Base-by-base conservation (phyloP, 2,113 vertebrate species). In the Pelodiscus sinensis region DNA sequence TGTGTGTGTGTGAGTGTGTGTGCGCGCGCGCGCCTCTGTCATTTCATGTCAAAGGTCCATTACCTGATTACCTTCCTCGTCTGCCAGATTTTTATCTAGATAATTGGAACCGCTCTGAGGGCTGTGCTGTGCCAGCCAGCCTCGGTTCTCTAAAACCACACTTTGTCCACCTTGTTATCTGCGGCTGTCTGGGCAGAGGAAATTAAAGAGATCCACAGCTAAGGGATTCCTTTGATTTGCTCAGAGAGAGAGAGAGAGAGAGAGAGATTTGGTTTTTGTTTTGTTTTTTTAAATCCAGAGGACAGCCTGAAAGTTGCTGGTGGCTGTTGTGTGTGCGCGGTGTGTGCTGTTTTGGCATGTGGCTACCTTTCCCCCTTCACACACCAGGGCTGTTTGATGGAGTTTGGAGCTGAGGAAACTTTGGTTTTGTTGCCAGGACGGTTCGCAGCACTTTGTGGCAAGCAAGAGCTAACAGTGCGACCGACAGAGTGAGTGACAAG, bases 401-500 rank as follows among this genome's bases (percentile, higher is more conserved):
- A 97, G 97, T 97, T 98, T 90, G 98, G 97, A 97, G 97, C 97
- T 65, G 91, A 95, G 97, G 97, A 96, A 98, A 98, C 97, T 97
- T 97, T 96, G 97, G 95, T 94, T 93, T 95, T 96, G 96, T 95
- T 98, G 97, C 97, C 97, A 97, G 97, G 98, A 97, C 97, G 93
- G 92, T 97, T 96, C 96, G 84, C 97, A 96, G 96, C 97, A 97
- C 97, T 98, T 96, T 97, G 98, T 95, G 97, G 97, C 97, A 96
- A 97, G 97, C 96, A 88, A 82, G 96, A 96, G 97, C 97, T 94
- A 96, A 89, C 97, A 96, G 97, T 92, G 97, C 98, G 98, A 97
- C 96, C 95, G 96, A 95, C 97, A 95, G 98, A 98, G 97, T 98
- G 98, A 98, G 97, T 98, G 98, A 98, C 98, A 98, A 97, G 97